Base-by-base conservation (phyloP, 1,140 invertebrate species). In the Nylanderia fulva region DNA sequence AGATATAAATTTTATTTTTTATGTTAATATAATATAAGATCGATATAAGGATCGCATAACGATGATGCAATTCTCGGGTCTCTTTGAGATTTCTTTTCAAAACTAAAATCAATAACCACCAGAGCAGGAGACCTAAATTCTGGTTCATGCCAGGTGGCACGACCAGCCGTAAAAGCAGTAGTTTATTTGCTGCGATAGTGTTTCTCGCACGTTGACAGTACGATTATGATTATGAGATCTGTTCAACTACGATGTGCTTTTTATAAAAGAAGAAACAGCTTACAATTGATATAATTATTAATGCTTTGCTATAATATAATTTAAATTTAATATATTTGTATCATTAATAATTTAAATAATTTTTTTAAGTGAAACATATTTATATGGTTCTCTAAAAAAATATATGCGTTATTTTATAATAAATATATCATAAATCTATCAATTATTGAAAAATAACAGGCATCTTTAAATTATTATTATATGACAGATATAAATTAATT, bases 91-190 rank as follows among this genome's bases (percentile, higher is more conserved):
- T 66, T 61, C 69, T 69, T 82, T 85, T 75, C 27, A 36, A 88
- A 85, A 71, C 15, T 39, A 60, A 88, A 86, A 88, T 86, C 88
- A 88, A 89, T 89, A 88, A 88, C 77, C 54, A 48, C 21, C 29
- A 52, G 42, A 45, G 15, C n/a, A 3, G 52, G 69, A 71, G 86
- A 83, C 86, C 76, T 89, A 86, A 85, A 82, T 89, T 74, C 77
- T 39, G 18, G 8, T 71, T 82, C 58, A 84, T 77, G 84, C 21
- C 76, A 60, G 52, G 48, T 76, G 71, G 68, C 29, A 56, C 36
- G 56, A 66, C 60, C 33, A 39, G 7, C 36, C 18, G 24, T 61
- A 29, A 2, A 7, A 39, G 33, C 13, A 45, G 39, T 29, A 54
- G 63, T 45, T 56, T 7, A 56, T 64, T 77, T 5, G 33, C 0